These are phyloP conservation scores for Galerucella nymphaeae DNA, from an alignment of 2,888 invertebrate genomes.

Conservation along the genomic window DNA sequence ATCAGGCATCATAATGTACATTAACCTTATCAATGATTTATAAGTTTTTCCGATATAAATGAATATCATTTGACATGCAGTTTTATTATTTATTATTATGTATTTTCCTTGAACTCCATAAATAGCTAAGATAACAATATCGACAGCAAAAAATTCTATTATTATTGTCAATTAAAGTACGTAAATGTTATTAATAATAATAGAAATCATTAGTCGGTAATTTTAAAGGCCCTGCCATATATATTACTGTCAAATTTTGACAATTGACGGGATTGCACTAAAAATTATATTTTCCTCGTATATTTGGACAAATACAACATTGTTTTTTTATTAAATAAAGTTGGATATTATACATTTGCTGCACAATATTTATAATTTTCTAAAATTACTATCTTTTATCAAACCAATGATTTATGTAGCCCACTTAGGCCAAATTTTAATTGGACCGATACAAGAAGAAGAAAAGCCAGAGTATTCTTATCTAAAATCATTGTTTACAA, in stretches of 20 bases:
- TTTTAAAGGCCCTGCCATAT: too few relatives aligned
- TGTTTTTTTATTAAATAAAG: not conserved
- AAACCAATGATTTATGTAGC: too few relatives aligned
- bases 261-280: not conserved
- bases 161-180: constrained; percentile 2
- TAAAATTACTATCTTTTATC: not conserved
- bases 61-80: not conserved
- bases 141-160: not conserved
- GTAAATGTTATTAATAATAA: not conserved
- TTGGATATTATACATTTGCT: not conserved
- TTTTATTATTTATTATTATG: not conserved
- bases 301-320: not conserved
- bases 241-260: too few relatives aligned
- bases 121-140: constrained; percentile 5
- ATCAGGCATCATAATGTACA: not conserved
- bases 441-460: too few relatives aligned
- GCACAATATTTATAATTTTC: not conserved
- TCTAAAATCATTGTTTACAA: too few relatives aligned
- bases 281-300: not conserved
- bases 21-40: constrained; percentile 5
- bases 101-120: constrained; percentile 7
- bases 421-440: too few relatives aligned
- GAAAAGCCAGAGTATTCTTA: too few relatives aligned
- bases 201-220: too few relatives aligned
- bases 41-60: not conserved